Percentiles rank a stretch among this genome's conserved stretches.
These are phyloP conservation scores for Mactra quadrangularis DNA, from an alignment of 1,140 invertebrate genomes.

Conservation along the genomic window DNA sequence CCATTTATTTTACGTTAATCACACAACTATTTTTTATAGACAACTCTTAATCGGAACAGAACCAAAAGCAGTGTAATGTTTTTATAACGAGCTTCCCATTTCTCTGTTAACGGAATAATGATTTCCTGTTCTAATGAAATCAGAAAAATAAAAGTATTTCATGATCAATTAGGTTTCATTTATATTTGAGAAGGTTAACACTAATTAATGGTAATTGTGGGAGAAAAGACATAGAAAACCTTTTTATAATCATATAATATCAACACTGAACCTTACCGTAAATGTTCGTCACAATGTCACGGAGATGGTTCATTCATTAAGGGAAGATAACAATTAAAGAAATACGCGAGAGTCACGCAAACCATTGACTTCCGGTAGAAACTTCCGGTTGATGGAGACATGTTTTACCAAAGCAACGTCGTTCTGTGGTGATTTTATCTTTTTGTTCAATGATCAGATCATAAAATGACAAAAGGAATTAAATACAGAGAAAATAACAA, in stretches of 20 bases:
- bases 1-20: too few relatives aligned
- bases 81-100: conserved; percentile 26
- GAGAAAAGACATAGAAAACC: conserved; percentile 41
- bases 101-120: conserved; percentile 22
- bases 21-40: too few relatives aligned
- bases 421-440: neutral
- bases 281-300: conserved; percentile 38
- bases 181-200: conserved; percentile 43
- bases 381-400: too few relatives aligned
- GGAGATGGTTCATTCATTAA: conserved; percentile 57
- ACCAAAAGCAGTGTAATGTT: conserved; percentile 25
- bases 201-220: conserved; percentile 51
- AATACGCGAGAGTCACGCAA: conserved; percentile 33
- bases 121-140: conserved; percentile 54
- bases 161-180: conserved; percentile 58
- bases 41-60: too few relatives aligned
- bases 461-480: too few relatives aligned
- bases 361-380: neutral
- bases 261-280: conserved; percentile 13
- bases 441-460: too few relatives aligned
- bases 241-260: conserved; percentile 16
- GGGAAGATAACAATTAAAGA: conserved; percentile 40
- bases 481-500: too few relatives aligned
- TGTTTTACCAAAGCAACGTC: neutral
- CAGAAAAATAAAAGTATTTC: conserved; percentile 62